Percentiles rank a stretch among this genome's conserved stretches.
Evolutionary conservation across 2,113 vertebrate genomes (phyloP).

Genomic region (Astatoreochromis straeleni): DNA sequence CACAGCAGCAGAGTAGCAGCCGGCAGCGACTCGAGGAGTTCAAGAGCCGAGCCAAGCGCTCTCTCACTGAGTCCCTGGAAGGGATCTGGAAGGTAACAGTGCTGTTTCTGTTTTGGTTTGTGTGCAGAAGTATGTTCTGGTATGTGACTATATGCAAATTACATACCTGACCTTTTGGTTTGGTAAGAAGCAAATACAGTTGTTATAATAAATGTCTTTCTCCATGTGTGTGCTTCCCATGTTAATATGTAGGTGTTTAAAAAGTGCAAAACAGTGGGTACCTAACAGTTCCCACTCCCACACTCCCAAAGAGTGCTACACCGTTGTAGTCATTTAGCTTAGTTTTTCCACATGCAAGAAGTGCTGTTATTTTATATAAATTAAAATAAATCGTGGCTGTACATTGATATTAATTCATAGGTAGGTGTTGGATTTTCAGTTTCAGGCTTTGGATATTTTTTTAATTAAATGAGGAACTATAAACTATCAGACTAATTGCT

Average conservation of each 20-base stretch:
- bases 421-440: neutral
- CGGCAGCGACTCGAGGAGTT: conserved; percentile 85
- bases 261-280: neutral
- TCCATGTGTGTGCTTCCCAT: neutral
- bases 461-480: neutral
- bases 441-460: neutral
- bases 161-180: neutral
- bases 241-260: neutral
- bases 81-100: conserved; percentile 78
- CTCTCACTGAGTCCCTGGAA: conserved; percentile 90
- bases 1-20: conserved; percentile 74
- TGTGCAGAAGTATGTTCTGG: neutral
- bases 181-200: neutral
- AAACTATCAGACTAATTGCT: neutral
- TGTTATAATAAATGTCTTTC: neutral
- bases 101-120: neutral
- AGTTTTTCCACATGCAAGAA: neutral
- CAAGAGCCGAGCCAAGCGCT: conserved; percentile 88
- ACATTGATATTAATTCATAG: neutral
- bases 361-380: neutral
- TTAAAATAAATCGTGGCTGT: neutral
- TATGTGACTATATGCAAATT: neutral
- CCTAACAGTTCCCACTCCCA: neutral
- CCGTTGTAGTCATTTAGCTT: neutral
- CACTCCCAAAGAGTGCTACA: neutral